Conservation (phyloP, 2,888 invertebrate species). For the Agrotis ipsilon region DNA sequence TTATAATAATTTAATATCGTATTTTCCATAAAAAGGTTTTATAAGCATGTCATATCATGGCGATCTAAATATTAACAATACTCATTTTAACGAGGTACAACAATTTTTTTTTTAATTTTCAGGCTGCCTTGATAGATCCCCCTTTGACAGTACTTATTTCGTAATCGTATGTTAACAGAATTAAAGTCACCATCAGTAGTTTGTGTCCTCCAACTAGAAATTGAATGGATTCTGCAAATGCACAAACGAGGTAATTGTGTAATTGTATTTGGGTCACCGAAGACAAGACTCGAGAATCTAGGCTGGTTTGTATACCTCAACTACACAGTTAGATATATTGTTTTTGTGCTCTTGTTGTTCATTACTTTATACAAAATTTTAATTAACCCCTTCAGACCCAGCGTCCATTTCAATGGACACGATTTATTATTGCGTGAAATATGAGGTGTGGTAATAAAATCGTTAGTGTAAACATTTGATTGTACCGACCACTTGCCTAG, state of each 20-base stretch:
- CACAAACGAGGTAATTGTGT: slow-evolving; percentile 66
- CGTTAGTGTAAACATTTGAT: too few species aligned
- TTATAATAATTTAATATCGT: too few species aligned
- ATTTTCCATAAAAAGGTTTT: too few species aligned
- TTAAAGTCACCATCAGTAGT: slow-evolving; percentile 68
- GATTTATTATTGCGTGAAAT: too few species aligned
- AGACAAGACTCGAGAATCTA: slow-evolving; percentile 63
- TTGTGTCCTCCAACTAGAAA: slow-evolving; percentile 66
- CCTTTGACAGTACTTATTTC: neutral
- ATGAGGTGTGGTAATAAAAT: too few species aligned
- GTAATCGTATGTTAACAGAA: slow-evolving; percentile 19
- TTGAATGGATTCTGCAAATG: slow-evolving; percentile 64
- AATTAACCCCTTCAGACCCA: too few species aligned
- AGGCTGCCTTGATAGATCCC: neutral
- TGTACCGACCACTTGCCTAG: too few species aligned
- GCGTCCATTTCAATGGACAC: too few species aligned
- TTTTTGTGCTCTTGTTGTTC: slow-evolving; percentile 44
- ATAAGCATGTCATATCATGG: too few species aligned
- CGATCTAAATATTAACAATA: too few species aligned
- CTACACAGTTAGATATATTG: slow-evolving; percentile 11
- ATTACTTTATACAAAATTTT: slow-evolving; percentile 31
- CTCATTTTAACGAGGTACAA: too few species aligned
- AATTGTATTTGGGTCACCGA: slow-evolving; percentile 77
- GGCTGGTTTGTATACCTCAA: slow-evolving; percentile 47
- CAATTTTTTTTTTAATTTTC: too few species aligned